Base-by-base conservation (phyloP, 2,113 vertebrate species). In the Sinocyclocheilus anshuiensis region DNA sequence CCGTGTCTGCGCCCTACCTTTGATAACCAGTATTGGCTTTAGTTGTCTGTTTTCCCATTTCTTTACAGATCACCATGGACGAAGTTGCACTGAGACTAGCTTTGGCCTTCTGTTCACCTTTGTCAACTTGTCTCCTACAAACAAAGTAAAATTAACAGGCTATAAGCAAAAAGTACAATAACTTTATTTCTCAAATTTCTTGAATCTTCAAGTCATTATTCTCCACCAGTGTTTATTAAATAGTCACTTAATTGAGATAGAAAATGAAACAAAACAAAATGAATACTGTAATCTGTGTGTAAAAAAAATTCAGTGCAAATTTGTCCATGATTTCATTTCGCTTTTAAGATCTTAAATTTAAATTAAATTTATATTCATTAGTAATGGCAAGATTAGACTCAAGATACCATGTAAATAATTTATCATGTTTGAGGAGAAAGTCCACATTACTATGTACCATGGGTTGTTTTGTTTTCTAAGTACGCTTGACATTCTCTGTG, bases 101-200 rank as follows among this genome's bases (percentile, higher is more conserved):
- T 22, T 81, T 6, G 67, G 77, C 55, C 9, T 42, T 50, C 61
- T 86, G 48, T 72, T 81, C 9, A 29, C 80, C 11, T 81, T 26
- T 63, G 53, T 74, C 53, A 63, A 33, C 6, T 45, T 65, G 0
- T 15, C 71, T 39, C 16, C 61, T 1, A 67, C 20, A 4, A 61
- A 33, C 2, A 36, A 72, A 1, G n/a, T 26, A 39, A 81, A 80
- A 83, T 77, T 59, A 63, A 36, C 85, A 39, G 1, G 2, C 89
- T 33, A 83, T 57, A 84, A 90, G 89, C 24, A 71, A 36, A 36
- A 45, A 42, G 22, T 24, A 6, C 22, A 13, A 39, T 6, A 6
- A 4, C 0, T 22, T 29, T 29, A 67, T 71, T 71, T 18, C 65
- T 71, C 1, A 71, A 2, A n/a, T 24, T 33, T 69, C 16, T 39